phyloP scores from a whole-genome alignment of 2,797 vertebrate species.

The Trachurus trachurus region DNA sequence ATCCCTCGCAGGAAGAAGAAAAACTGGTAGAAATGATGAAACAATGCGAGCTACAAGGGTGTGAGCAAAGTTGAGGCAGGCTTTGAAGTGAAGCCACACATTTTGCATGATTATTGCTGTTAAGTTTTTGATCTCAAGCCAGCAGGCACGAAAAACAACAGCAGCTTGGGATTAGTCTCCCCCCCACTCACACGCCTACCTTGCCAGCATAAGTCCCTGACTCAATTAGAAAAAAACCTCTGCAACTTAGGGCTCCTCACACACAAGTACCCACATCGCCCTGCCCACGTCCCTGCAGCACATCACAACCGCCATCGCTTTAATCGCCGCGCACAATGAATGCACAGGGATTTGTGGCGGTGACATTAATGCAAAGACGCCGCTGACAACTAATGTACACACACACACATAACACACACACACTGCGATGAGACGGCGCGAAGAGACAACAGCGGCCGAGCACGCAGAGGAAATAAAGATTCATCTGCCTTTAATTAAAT shows the following conservation, averaged over 20 bases:
- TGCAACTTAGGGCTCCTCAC: slow-evolving; percentile 82
- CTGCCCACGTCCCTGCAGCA: slow-evolving; percentile 77
- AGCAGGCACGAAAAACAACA: slow-evolving; percentile 83
- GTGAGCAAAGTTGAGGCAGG: slow-evolving; percentile 76
- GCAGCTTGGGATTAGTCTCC: slow-evolving; percentile 83
- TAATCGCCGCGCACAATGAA: slow-evolving; percentile 61
- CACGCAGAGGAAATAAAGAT: slow-evolving; percentile 52
- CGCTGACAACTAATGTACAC: slow-evolving; percentile 45
- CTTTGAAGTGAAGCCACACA: slow-evolving; percentile 83
- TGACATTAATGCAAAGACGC: slow-evolving; percentile 61
- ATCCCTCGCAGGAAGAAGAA: slow-evolving; percentile 27
- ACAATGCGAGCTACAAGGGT: slow-evolving; percentile 72
- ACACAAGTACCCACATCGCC: slow-evolving; percentile 75
- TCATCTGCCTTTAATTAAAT: slow-evolving; percentile 53
- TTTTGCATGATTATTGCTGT: slow-evolving; percentile 82
- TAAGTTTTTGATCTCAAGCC: slow-evolving; percentile 84
- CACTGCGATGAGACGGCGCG: slow-evolving; percentile 29
- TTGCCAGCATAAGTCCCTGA: slow-evolving; percentile 83
- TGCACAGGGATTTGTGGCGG: slow-evolving; percentile 60
- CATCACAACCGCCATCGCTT: slow-evolving; percentile 60
- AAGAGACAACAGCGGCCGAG: slow-evolving; percentile 29
- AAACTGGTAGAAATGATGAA: slow-evolving; percentile 65
- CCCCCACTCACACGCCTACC: slow-evolving; percentile 82
- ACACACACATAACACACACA: slow-evolving; percentile 5
- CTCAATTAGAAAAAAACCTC: slow-evolving; percentile 84